Evolutionary conservation across 1,140 invertebrate genomes (phyloP).

Genomic region (Carcinoscorpius rotundicauda): DNA sequence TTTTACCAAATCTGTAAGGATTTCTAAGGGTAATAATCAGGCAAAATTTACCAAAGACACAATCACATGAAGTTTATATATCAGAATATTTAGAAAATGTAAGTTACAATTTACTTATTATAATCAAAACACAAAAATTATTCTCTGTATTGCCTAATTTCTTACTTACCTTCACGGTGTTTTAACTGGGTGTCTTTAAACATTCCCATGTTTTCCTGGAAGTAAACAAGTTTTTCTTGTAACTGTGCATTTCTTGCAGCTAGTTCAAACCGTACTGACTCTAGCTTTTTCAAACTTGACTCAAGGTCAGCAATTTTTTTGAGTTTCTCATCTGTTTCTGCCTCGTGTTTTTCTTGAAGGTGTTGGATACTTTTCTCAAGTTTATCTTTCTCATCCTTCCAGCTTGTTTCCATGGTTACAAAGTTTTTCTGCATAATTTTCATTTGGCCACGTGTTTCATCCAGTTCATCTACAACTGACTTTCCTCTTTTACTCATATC

Average conservation of each 20-base stretch:
- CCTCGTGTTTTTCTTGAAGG: slow-evolving; percentile 29
- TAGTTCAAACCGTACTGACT: slow-evolving; percentile 42
- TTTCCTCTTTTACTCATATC: slow-evolving; percentile 54
- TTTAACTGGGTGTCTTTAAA: not conserved
- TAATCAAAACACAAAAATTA: too few species aligned
- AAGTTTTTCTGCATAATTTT: slow-evolving; percentile 65
- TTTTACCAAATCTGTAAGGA: too few species aligned
- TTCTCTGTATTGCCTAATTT: too few species aligned
- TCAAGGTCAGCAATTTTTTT: slow-evolving; percentile 33
- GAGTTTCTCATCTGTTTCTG: slow-evolving; percentile 38
- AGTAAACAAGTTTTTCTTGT: slow-evolving; percentile 39
- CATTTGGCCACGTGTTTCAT: slow-evolving; percentile 66
- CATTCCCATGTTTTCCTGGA: slow-evolving; percentile 11
- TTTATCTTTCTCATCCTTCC: slow-evolving; percentile 55
- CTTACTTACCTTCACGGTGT: not conserved
- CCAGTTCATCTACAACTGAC: slow-evolving; percentile 51
- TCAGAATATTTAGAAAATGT: too few species aligned
- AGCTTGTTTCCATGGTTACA: slow-evolving; percentile 50
- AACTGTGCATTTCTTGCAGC: slow-evolving; percentile 41
- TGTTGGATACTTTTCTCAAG: slow-evolving; percentile 41
- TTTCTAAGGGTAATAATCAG: too few species aligned
- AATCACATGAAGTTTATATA: too few species aligned
- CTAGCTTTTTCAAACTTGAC: slow-evolving; percentile 20
- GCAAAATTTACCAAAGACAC: too few species aligned
- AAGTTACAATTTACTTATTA: too few species aligned